A percentile compares a stretch with the other conserved stretches of the same genome.
phyloP scores from a whole-genome alignment of 2,113 vertebrate genomes.

The Morone saxatilis region DNA sequence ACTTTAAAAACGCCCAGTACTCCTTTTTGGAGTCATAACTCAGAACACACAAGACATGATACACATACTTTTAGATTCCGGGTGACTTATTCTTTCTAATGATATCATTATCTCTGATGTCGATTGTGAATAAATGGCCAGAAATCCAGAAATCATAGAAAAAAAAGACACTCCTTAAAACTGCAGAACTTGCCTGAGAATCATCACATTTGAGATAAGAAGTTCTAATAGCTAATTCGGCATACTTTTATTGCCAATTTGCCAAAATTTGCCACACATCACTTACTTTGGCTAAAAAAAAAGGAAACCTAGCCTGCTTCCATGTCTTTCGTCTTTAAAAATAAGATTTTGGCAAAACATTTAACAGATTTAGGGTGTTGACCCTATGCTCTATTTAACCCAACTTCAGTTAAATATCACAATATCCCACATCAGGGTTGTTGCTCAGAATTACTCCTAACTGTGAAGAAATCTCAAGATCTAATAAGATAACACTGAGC shows the following conservation, averaged over 20 bases:
- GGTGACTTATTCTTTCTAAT: not conserved
- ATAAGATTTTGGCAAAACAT: not conserved
- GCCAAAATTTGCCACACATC: not conserved
- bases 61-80: too few relatives aligned
- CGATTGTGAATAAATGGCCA: not conserved
- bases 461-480: not conserved
- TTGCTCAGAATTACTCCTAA: not conserved
- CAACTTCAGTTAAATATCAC: slow-evolving; percentile 18
- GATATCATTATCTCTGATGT: not conserved
- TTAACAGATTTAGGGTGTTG: too few relatives aligned
- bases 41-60: too few relatives aligned
- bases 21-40: too few relatives aligned
- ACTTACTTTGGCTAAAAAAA: slow-evolving; percentile 1
- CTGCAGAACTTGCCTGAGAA: not conserved
- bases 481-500: slow-evolving; percentile 16
- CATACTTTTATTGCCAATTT: not conserved
- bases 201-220: too few relatives aligned
- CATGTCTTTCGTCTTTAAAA: not conserved
- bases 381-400: not conserved
- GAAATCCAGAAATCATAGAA: not conserved
- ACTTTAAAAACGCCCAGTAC: too few relatives aligned
- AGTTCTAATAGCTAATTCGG: not conserved
- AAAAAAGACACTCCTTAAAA: not conserved
- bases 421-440: not conserved
- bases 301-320: not conserved